Evolutionary conservation across 2,888 invertebrate species (phyloP).

Genomic region (Tethea ocularis): DNA sequence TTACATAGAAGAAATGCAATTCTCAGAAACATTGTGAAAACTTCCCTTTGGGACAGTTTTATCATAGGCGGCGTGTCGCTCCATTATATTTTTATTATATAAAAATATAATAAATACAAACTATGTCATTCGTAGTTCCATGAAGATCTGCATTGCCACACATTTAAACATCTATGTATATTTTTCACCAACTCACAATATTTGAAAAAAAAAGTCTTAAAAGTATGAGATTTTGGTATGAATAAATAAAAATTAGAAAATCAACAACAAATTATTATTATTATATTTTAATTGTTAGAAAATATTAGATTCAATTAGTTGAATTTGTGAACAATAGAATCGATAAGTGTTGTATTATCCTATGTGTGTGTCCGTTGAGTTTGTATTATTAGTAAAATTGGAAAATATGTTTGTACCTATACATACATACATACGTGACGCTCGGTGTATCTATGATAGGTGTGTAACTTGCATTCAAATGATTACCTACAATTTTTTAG

Average conservation of each 20-base stretch:
- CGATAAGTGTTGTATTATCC: too few relatives aligned
- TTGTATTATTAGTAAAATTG: too few relatives aligned
- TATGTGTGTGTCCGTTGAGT: too few relatives aligned
- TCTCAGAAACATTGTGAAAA: slow-evolving; percentile 95
- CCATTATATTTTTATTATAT: slow-evolving; percentile 52
- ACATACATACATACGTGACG: too few relatives aligned
- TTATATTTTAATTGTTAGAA: too few relatives aligned
- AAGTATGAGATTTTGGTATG: slow-evolving; percentile 71
- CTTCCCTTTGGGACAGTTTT: slow-evolving; percentile 84
- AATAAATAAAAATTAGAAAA: slow-evolving; percentile 83
- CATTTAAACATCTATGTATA: slow-evolving; percentile 83
- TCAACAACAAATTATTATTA: slow-evolving; percentile 80
- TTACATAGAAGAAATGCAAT: slow-evolving; percentile 96
- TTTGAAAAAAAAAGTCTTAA: slow-evolving; percentile 72
- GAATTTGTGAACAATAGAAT: too few relatives aligned
- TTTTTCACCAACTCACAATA: slow-evolving; percentile 77
- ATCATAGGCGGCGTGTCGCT: slow-evolving; percentile 57
- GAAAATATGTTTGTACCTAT: too few relatives aligned
- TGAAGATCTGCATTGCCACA: slow-evolving; percentile 84
- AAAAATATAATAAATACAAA: slow-evolving; percentile 73
- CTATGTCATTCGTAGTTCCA: slow-evolving; percentile 68
- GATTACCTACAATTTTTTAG: too few relatives aligned
- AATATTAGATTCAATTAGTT: too few relatives aligned
- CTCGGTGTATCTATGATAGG: too few relatives aligned
- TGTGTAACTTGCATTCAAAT: too few relatives aligned